These are phyloP conservation scores for Steinernema khuongi DNA, from an alignment of 1,140 invertebrate species.

Conservation along the genomic window DNA sequence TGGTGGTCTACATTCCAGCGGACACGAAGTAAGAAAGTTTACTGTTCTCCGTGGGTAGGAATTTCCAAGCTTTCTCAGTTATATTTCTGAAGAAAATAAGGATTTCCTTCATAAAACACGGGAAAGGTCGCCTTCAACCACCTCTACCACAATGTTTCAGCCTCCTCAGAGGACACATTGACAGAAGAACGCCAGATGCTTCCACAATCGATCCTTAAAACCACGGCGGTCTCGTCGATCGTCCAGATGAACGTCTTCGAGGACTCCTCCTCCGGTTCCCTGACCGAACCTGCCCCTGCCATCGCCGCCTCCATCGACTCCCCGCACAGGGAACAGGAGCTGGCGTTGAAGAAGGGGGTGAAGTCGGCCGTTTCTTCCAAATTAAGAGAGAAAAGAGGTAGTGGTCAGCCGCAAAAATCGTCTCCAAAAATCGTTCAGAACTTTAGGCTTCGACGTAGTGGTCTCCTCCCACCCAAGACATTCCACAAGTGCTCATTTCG, in stretches of 20 bases:
- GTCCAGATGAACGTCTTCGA: conserved; percentile 9
- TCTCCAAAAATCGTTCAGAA: not conserved
- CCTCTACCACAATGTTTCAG: not conserved
- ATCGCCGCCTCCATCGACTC: not conserved
- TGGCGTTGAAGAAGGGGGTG: not conserved
- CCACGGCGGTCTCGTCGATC: conserved; percentile 1
- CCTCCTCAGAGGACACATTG: not conserved
- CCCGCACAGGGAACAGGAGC: not conserved
- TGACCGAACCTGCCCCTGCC: not conserved
- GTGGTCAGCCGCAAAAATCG: not conserved
- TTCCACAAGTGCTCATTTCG: not conserved
- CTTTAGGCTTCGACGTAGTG: not conserved
- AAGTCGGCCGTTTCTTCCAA: not conserved
- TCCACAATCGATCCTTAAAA: not conserved
- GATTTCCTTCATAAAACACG: too few relatives aligned
- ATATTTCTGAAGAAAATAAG: too few relatives aligned
- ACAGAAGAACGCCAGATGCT: not conserved
- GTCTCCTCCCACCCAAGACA: not conserved
- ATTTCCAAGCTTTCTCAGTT: too few relatives aligned
- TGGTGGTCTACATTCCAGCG: too few relatives aligned
- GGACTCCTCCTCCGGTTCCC: not conserved
- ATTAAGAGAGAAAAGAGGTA: not conserved
- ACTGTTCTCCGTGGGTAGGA: too few relatives aligned
- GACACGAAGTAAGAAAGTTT: too few relatives aligned
- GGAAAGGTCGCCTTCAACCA: too few relatives aligned